Evolutionary conservation across 2,113 vertebrate species (phyloP).

Genomic region (Chroicocephalus ridibundus): DNA sequence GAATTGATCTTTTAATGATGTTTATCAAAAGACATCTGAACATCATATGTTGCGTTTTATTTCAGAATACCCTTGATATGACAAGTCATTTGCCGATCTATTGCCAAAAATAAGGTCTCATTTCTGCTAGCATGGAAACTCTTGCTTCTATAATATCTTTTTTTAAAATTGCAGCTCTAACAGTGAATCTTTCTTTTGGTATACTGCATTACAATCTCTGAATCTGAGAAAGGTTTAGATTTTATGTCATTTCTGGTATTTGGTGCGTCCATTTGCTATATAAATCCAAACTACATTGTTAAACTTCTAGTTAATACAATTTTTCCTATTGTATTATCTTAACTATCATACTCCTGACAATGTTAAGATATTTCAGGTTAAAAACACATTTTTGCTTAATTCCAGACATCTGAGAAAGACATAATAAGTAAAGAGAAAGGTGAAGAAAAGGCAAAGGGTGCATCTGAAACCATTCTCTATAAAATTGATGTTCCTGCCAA

Average conservation of each 20-base stretch:
- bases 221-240: neutral
- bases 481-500: slow-evolving; percentile 98
- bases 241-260: neutral
- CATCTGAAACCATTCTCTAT: slow-evolving; percentile 90
- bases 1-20: neutral
- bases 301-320: neutral
- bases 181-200: neutral
- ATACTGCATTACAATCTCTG: neutral
- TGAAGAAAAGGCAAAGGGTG: slow-evolving; percentile 84
- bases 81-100: neutral
- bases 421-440: slow-evolving; percentile 94
- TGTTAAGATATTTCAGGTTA: neutral
- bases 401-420: slow-evolving; percentile 94
- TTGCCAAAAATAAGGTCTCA: neutral
- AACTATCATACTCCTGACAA: neutral
- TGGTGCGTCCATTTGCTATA: neutral
- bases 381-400: neutral
- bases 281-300: neutral
- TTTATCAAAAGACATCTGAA: neutral
- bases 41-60: neutral
- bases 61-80: neutral
- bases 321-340: neutral
- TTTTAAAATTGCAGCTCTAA: neutral
- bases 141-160: neutral
- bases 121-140: neutral